These are phyloP conservation scores for Euleptes europaea DNA, from an alignment of 2,113 vertebrate genomes.

Conservation along the genomic window DNA sequence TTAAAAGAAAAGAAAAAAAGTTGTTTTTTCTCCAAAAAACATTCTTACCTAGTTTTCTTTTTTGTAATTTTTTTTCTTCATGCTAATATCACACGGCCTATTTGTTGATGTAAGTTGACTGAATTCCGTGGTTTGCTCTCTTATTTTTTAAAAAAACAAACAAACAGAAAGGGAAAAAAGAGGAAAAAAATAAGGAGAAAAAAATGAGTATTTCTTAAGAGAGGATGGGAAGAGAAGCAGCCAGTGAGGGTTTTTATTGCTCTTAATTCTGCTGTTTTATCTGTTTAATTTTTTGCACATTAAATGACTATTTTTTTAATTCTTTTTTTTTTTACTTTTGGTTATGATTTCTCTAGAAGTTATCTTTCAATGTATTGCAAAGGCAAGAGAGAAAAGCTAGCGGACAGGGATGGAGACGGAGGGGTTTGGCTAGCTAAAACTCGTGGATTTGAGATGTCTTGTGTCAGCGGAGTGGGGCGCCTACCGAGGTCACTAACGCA, in stretches of 20 bases:
- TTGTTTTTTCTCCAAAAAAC: conserved; percentile 84
- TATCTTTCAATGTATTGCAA: conserved; percentile 1
- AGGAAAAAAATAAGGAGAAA: conserved; percentile 36
- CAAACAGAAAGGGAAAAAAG: conserved; percentile 57
- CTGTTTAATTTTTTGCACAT: conserved; percentile 39
- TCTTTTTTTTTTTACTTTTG: conserved; percentile 33
- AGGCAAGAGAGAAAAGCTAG: background rate
- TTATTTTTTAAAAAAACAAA: conserved; percentile 84
- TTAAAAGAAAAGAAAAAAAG: conserved; percentile 58
- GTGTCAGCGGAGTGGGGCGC: background rate
- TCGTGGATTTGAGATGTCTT: conserved; percentile 21
- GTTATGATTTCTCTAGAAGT: conserved; percentile 27
- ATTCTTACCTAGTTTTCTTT: conserved; percentile 97
- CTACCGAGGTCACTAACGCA: background rate
- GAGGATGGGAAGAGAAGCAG: conserved; percentile 24
- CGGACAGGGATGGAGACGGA: conserved; percentile 2
- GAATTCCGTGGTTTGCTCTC: conserved; percentile 93
- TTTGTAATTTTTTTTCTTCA: conserved; percentile 96
- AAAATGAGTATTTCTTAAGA: conserved; percentile 1
- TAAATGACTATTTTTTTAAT: conserved; percentile 52
- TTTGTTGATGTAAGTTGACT: conserved; percentile 97
- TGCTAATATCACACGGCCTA: conserved; percentile 98
- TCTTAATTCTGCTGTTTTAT: conserved; percentile 51
- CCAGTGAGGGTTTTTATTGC: conserved; percentile 7
- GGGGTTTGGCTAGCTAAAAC: conserved; percentile 16